phyloP scores from a whole-genome alignment of 1,140 invertebrate genomes.

The Drosophila leontia region DNA sequence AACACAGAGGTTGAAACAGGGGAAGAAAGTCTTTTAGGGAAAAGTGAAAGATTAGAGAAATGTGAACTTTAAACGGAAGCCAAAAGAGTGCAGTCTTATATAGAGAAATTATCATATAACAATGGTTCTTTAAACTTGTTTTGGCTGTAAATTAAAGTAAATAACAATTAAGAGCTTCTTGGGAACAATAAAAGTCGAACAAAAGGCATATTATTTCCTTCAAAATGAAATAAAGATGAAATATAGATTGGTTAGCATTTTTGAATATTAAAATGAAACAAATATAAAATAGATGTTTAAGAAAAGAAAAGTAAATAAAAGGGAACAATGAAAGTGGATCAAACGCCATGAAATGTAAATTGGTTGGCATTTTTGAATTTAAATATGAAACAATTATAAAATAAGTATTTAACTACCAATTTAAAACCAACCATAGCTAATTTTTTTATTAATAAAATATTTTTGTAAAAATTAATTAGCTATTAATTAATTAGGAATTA shows the following conservation, averaged over 20 bases:
- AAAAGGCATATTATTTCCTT: neutral
- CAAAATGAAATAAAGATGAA: neutral
- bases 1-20: neutral
- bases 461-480: neutral
- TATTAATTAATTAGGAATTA: neutral
- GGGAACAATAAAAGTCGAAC: neutral
- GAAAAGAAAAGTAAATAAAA: too few relatives aligned
- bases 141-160: neutral
- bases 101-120: neutral
- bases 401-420: too few relatives aligned
- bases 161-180: neutral
- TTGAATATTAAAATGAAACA: too few relatives aligned
- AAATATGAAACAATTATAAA: neutral
- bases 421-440: neutral
- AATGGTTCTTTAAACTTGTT: slow-evolving; percentile 1
- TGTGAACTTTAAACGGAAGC: slow-evolving; percentile 25
- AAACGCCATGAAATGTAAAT: neutral
- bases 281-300: too few relatives aligned
- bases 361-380: neutral
- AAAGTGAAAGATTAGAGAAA: slow-evolving; percentile 46
- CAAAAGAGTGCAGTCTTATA: neutral
- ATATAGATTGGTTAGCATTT: too few relatives aligned
- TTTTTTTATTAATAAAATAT: neutral
- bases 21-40: slow-evolving; percentile 8
- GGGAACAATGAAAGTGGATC: neutral